phyloP scores from a whole-genome alignment of 2,888 invertebrate species.

The Oxycera nigricornis region DNA sequence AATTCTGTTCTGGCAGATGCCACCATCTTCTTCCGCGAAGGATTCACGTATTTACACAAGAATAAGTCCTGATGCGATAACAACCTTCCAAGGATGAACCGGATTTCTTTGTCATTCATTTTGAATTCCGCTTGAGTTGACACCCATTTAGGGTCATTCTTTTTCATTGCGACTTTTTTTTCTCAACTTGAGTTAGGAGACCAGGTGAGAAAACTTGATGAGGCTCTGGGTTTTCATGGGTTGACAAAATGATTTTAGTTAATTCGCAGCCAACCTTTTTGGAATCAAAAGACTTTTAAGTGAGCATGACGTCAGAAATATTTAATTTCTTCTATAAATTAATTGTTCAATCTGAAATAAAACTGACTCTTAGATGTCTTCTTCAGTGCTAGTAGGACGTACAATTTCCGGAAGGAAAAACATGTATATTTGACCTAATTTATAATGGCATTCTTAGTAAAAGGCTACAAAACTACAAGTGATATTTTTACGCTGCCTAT shows the following conservation, averaged over 20 bases:
- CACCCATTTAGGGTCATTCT: slow-evolving; percentile 13
- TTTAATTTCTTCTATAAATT: too few relatives aligned
- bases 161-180: slow-evolving; percentile 1
- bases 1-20: slow-evolving; percentile 19
- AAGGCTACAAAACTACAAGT: too few relatives aligned
- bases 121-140: slow-evolving; percentile 1
- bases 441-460: too few relatives aligned
- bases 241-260: slow-evolving; percentile 1
- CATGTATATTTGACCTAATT: too few relatives aligned
- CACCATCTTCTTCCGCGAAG: slow-evolving; percentile 4
- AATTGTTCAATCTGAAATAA: too few relatives aligned
- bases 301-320: too few relatives aligned
- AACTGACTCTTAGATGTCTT: too few relatives aligned
- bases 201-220: background rate
- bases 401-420: too few relatives aligned
- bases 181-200: background rate
- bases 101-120: slow-evolving; percentile 20
- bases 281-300: background rate
- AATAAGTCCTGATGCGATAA: background rate
- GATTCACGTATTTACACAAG: background rate
- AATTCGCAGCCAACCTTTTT: slow-evolving; percentile 13
- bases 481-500: too few relatives aligned
- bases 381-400: too few relatives aligned
- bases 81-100: background rate
- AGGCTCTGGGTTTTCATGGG: background rate